Base-by-base conservation (phyloP, 2,797 vertebrate genomes). In the Cryptoblepharus egeriae region DNA sequence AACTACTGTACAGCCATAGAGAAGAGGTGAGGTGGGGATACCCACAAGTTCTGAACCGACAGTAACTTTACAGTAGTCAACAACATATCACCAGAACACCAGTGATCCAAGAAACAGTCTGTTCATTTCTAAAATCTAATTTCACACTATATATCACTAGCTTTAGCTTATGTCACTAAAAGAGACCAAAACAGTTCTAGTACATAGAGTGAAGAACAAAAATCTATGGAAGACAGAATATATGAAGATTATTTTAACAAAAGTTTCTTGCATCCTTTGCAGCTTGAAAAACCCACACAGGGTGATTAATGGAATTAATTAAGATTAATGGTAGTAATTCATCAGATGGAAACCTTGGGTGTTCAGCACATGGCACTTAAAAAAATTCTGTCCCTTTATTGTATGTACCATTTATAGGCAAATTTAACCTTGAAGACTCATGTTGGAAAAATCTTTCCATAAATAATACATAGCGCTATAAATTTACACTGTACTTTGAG, bases 291-390 rank as follows among this genome's bases (percentile, higher is more conserved):
- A 32, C 30, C 28, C 42, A 16, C 64, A 70, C 49, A 39, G n/a
- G 49, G 12, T 65, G 16, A 76, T 70, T 69, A 70, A 52, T 70
- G 4, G 57, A 60, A 61, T 63, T 70, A 76, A 49, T 70, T 49
- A 70, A 63, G 32, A 70, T 63, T 61, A 76, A 82, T 60, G 20
- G 42, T 10, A 32, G 37, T 42, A 55, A 74, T 76, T 76, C 76
- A 76, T 82, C 30, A 39, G 39, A 8, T 45, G 24, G 58, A 71
- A 69, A 3, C 37, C 18, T 20, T 77, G 32, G 42, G 28, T 72
- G 42, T 35, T 61, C 55, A 45, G 16, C 9, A n/a, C 12, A 83
- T 26, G 12, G 45, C 5, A n/a, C 3, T 26, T 55, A 60, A 49
- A 81, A 24, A n/a, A 37, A n/a, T n/a, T n/a, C n/a, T 20, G 6